Evolutionary conservation across 2,113 vertebrate genomes (phyloP).

Genomic region (Dendropsophus ebraccatus): DNA sequence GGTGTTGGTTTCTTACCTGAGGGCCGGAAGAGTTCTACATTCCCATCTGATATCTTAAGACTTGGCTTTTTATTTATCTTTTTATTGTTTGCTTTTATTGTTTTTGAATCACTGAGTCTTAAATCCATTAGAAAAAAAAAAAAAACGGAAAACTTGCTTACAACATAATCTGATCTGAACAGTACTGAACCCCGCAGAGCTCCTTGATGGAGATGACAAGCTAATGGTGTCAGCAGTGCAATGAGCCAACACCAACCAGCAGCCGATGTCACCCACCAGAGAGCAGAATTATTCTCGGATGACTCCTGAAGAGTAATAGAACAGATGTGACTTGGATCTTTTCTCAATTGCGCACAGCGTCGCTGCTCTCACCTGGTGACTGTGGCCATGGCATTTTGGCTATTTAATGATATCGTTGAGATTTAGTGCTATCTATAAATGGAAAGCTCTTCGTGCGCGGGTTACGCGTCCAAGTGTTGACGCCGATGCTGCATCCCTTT

Average conservation of each 20-base stretch:
- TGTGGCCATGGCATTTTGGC: constrained; percentile 37
- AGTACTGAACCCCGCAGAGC: constrained; percentile 35
- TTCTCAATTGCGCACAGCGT: constrained; percentile 20
- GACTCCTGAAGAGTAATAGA: constrained; percentile 49
- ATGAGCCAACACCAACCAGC: constrained; percentile 49
- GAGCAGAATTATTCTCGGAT: constrained; percentile 44
- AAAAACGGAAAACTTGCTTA: constrained; percentile 56
- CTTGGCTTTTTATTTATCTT: not conserved
- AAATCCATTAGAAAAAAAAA: constrained; percentile 40
- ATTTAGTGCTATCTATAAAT: constrained; percentile 19
- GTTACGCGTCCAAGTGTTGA: not conserved
- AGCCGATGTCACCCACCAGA: constrained; percentile 31
- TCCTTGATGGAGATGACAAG: constrained; percentile 32
- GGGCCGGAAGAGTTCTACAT: not conserved
- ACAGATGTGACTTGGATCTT: constrained; percentile 56
- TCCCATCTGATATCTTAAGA: not conserved
- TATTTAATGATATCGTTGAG: constrained; percentile 34
- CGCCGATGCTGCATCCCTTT: not conserved
- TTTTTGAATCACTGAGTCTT: constrained; percentile 51
- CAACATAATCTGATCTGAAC: constrained; percentile 44
- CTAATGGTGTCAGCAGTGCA: constrained; percentile 54
- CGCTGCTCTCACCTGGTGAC: constrained; percentile 38
- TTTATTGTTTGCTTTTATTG: constrained; percentile 32
- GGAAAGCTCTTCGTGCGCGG: not conserved
- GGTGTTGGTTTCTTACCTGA: not conserved